These are phyloP conservation scores for Cynoglossus semilaevis DNA, from an alignment of 2,113 vertebrate genomes.

Conservation along the genomic window DNA sequence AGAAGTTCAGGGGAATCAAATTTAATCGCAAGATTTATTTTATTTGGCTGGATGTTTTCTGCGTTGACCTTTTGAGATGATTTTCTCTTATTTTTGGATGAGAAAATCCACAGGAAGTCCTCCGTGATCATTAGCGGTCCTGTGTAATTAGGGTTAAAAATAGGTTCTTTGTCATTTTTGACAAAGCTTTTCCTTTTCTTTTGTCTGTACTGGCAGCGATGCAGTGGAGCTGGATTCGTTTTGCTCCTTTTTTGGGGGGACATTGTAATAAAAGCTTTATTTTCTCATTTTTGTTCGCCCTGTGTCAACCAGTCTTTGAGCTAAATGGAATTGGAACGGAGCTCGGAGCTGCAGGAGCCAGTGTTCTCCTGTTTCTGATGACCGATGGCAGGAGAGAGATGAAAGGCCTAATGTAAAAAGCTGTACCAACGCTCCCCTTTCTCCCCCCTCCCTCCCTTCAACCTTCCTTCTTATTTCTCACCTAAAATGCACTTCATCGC, in stretches of 20 bases:
- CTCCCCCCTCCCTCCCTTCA: slow-evolving; percentile 11
- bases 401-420: slow-evolving; percentile 63
- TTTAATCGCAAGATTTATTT: slow-evolving; percentile 12
- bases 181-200: slow-evolving; percentile 27
- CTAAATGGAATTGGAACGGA: slow-evolving; percentile 55
- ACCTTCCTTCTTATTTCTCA: slow-evolving; percentile 1
- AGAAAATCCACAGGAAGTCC: slow-evolving; percentile 38
- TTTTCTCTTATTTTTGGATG: slow-evolving; percentile 2
- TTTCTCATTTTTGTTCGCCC: slow-evolving; percentile 19
- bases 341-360: slow-evolving; percentile 30
- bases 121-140: slow-evolving; percentile 41
- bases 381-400: slow-evolving; percentile 60
- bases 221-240: slow-evolving; percentile 54
- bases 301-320: slow-evolving; percentile 21
- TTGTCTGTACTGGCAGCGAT: slow-evolving; percentile 44
- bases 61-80: slow-evolving; percentile 12
- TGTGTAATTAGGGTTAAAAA: slow-evolving; percentile 34
- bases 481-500: slow-evolving; percentile 37
- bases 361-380: slow-evolving; percentile 62
- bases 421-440: slow-evolving; percentile 32
- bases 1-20: not conserved
- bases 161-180: slow-evolving; percentile 29
- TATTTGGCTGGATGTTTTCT: not conserved
- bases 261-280: slow-evolving; percentile 39
- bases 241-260: slow-evolving; percentile 40